Percentiles rank a stretch among this genome's conserved stretches.
Conservation (phyloP, 2,113 vertebrate genomes). For the Struthidea cinerea region DNA sequence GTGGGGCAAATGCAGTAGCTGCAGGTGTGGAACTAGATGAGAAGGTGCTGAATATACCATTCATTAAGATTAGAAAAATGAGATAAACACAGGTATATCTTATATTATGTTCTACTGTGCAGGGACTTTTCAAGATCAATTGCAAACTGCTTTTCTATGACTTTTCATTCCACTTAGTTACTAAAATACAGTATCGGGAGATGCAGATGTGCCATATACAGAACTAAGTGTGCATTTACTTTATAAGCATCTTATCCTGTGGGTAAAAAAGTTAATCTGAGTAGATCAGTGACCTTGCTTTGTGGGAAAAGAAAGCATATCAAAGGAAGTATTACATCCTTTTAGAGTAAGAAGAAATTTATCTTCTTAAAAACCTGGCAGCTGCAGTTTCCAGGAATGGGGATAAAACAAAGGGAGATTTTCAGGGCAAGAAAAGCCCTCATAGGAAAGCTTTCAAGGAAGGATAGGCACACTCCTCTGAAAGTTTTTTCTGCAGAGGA, state of each 20-base stretch:
- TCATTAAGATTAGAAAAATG: not conserved
- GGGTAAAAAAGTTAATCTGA: not conserved
- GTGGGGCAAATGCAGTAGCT: not conserved
- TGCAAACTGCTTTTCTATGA: not conserved
- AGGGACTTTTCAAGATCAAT: not conserved
- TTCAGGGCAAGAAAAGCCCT: not conserved
- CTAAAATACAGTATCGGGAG: not conserved
- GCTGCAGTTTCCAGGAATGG: not conserved
- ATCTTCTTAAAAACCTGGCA: not conserved
- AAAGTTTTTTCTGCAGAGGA: not conserved
- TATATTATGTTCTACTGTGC: not conserved
- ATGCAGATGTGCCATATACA: not conserved
- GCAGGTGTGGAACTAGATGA: not conserved
- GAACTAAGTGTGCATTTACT: not conserved
- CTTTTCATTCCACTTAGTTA: not conserved
- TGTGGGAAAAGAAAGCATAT: not conserved
- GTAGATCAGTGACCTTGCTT: not conserved
- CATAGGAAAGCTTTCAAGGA: not conserved
- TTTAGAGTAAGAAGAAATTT: not conserved
- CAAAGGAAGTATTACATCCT: not conserved
- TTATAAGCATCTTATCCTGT: not conserved
- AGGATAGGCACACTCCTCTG: not conserved
- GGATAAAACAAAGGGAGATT: not conserved
- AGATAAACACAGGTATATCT: not conserved
- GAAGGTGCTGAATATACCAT: not conserved